These are phyloP conservation scores for Cynaeus angustus DNA, from an alignment of 2,888 invertebrate genomes.

Conservation along the genomic window DNA sequence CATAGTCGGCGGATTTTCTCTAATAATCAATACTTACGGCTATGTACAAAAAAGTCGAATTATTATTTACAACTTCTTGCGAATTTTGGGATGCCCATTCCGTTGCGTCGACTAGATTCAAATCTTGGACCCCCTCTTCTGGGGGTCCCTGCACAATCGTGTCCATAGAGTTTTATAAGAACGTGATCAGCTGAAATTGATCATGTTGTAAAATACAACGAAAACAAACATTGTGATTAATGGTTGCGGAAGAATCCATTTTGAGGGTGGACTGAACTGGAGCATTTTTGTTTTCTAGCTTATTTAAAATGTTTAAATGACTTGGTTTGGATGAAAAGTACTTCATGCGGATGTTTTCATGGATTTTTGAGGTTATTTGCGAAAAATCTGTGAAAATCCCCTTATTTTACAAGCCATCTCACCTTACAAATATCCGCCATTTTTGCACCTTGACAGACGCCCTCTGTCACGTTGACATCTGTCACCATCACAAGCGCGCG, in stretches of 20 bases:
- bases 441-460: slow-evolving; percentile 26
- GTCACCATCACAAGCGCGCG: slow-evolving; percentile 28
- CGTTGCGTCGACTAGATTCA: slow-evolving; percentile 59
- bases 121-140: slow-evolving; percentile 60
- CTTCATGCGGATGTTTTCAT: slow-evolving; percentile 1
- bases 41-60: slow-evolving; percentile 67
- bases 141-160: slow-evolving; percentile 62
- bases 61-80: slow-evolving; percentile 56
- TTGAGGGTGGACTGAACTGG: slow-evolving; percentile 40
- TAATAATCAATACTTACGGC: slow-evolving; percentile 63
- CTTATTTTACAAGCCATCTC: slow-evolving; percentile 40
- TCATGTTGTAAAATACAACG: slow-evolving; percentile 12
- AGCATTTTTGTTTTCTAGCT: background rate
- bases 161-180: slow-evolving; percentile 59
- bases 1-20: background rate
- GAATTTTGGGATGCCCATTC: slow-evolving; percentile 57
- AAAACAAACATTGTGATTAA: slow-evolving; percentile 38
- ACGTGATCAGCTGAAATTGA: slow-evolving; percentile 30
- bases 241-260: slow-evolving; percentile 54
- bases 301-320: background rate
- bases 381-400: slow-evolving; percentile 8
- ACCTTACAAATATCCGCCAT: slow-evolving; percentile 50
- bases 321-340: background rate
- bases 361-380: slow-evolving; percentile 16
- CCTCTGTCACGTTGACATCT: slow-evolving; percentile 33